Percentiles rank a stretch among this genome's conserved stretches.
phyloP scores from a whole-genome alignment of 1,140 invertebrate genomes.

The Palaemon carinicauda region DNA sequence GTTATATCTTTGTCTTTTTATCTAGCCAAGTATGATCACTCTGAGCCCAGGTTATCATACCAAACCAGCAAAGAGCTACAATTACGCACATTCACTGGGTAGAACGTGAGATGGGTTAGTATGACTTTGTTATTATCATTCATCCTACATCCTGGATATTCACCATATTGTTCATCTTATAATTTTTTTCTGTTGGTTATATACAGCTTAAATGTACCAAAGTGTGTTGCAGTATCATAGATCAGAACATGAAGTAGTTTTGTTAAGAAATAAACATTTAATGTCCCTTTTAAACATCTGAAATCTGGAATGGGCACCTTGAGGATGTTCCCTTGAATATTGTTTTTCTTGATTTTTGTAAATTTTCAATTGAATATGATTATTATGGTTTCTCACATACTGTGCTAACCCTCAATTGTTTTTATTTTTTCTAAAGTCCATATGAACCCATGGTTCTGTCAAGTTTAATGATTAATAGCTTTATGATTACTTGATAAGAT shows the following conservation, averaged over 20 bases:
- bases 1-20: slow-evolving; percentile 41
- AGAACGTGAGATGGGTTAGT: slow-evolving; percentile 33
- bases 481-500: not conserved
- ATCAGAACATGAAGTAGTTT: too few relatives aligned
- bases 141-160: not conserved
- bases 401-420: too few relatives aligned
- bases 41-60: slow-evolving; percentile 40
- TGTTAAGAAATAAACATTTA: too few relatives aligned
- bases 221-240: too few relatives aligned
- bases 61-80: slow-evolving; percentile 15
- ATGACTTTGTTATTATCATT: slow-evolving; percentile 25
- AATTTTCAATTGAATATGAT: too few relatives aligned
- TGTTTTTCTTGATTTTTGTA: too few relatives aligned
- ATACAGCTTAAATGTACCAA: not conserved
- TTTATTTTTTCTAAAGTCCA: too few relatives aligned
- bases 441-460: not conserved
- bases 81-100: slow-evolving; percentile 24
- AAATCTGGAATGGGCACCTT: too few relatives aligned
- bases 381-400: too few relatives aligned
- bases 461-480: not conserved
- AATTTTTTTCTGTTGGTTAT: not conserved
- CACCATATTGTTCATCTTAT: not conserved
- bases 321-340: too few relatives aligned
- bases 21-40: slow-evolving; percentile 49
- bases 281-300: too few relatives aligned